A percentile compares a stretch with the other conserved stretches of the same genome.
phyloP scores from a whole-genome alignment of 2,797 vertebrate genomes.

The Gambelia wislizenii region DNA sequence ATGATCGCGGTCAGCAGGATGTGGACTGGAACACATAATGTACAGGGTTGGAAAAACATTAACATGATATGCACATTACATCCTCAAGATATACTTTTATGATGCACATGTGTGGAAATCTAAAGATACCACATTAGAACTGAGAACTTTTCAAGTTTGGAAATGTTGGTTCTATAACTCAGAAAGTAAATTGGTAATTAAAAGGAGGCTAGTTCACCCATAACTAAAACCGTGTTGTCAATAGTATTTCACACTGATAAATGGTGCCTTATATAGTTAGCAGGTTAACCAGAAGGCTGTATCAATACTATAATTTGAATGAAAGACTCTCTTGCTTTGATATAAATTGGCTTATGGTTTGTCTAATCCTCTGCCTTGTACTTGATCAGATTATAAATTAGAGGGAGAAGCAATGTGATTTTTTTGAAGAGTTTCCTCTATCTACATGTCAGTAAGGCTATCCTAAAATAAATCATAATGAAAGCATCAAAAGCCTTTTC shows the following conservation, averaged over 20 bases:
- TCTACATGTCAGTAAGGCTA: constrained; percentile 3
- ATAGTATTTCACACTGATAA: constrained; percentile 53
- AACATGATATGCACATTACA: not conserved
- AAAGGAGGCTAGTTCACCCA: not conserved
- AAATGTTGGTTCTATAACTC: not conserved
- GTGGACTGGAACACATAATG: not conserved
- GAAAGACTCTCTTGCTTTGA: not conserved
- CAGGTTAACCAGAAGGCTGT: constrained; percentile 52
- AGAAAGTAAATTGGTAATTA: not conserved
- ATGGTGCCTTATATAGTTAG: constrained; percentile 71
- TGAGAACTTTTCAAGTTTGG: not conserved
- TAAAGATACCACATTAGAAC: not conserved
- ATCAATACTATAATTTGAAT: not conserved
- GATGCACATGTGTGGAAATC: not conserved
- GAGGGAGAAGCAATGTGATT: not conserved
- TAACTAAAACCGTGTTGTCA: constrained; percentile 29
- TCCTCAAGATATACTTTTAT: not conserved
- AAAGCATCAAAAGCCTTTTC: constrained; percentile 54
- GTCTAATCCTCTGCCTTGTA: constrained; percentile 4
- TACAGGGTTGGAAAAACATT: not conserved
- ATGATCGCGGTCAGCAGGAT: not conserved
- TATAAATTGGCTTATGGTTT: not conserved
- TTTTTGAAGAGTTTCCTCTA: constrained; percentile 20
- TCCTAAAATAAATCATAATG: constrained; percentile 33
- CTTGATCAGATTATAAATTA: not conserved